Conservation (phyloP, 1,140 invertebrate genomes). For the Paramacrobiotus metropolitanus region DNA sequence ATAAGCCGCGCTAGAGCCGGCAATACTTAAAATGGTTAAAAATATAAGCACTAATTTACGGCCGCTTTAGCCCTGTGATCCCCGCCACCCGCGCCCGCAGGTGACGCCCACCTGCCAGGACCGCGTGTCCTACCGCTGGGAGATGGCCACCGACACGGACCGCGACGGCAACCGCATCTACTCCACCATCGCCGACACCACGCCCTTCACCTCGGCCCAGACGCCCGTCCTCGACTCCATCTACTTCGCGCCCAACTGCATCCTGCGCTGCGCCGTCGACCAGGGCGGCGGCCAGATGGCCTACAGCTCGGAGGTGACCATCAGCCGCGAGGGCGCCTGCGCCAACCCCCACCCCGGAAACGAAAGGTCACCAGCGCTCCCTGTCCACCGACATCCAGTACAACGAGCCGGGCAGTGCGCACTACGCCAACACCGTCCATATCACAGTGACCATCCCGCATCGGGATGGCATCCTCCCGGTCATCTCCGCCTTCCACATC, state of each 20-base stretch:
- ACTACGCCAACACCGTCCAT: constrained; percentile 25
- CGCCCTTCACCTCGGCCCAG: constrained; percentile 22
- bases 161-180: constrained; percentile 15
- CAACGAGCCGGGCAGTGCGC: constrained; percentile 19
- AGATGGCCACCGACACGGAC: constrained; percentile 22
- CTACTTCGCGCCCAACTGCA: constrained; percentile 24
- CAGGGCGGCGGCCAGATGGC: constrained; percentile 9
- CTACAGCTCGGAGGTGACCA: constrained; percentile 21
- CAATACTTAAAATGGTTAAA: no score
- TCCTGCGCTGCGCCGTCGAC: constrained; percentile 19
- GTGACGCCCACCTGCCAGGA: constrained; percentile 21
- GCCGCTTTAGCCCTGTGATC: constrained; percentile 27
- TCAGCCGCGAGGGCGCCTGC: constrained; percentile 17
- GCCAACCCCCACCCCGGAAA: constrained; percentile 11
- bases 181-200: constrained; percentile 22
- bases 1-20: no score
- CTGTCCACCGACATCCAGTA: constrained; percentile 25
- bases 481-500: constrained; percentile 26
- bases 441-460: constrained; percentile 26
- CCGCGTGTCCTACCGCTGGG: constrained; percentile 24
- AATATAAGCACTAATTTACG: no score
- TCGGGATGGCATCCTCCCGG: constrained; percentile 26
- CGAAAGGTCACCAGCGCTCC: constrained; percentile 22
- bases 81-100: constrained; percentile 21
- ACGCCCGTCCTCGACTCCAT: constrained; percentile 24